Percentiles rank a stretch among this genome's conserved stretches.
Conservation (phyloP, 2,888 invertebrate genomes). For the Galeruca laticollis region DNA sequence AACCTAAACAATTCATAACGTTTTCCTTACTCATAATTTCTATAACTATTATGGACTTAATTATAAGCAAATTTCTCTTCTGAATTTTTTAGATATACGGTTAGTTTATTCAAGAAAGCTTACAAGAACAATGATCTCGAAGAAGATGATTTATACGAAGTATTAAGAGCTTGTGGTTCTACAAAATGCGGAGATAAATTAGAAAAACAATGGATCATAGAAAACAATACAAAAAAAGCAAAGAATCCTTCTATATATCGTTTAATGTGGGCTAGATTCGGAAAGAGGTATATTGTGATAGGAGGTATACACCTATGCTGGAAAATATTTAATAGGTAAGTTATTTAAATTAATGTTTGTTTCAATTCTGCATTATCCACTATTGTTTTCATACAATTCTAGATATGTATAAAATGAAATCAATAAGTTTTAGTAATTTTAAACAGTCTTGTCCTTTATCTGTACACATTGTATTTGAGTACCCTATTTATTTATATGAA, state of each 20-base stretch:
- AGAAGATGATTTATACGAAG: conserved; percentile 71
- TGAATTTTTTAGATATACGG: conserved; percentile 73
- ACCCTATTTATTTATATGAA: too few species aligned
- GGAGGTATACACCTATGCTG: conserved; percentile 42
- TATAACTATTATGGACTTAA: too few species aligned
- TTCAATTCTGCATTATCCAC: too few species aligned
- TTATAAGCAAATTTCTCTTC: too few species aligned
- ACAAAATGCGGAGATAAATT: conserved; percentile 49
- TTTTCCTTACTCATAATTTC: too few species aligned
- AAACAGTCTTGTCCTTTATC: too few species aligned
- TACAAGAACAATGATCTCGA: conserved; percentile 72
- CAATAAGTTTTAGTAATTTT: too few species aligned
- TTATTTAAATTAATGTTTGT: not conserved
- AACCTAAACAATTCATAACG: too few species aligned
- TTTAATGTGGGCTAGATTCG: conserved; percentile 46
- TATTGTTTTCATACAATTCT: too few species aligned
- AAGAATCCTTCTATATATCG: conserved; percentile 41
- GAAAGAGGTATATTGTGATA: conserved; percentile 43
- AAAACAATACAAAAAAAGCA: conserved; percentile 36
- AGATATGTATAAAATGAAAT: too few species aligned
- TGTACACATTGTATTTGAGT: too few species aligned
- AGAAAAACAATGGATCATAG: conserved; percentile 58
- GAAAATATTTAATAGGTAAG: conserved; percentile 45
- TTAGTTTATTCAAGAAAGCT: conserved; percentile 75
- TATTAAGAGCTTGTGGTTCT: conserved; percentile 63